These are phyloP conservation scores for Cosmorhoe ocellata DNA, from an alignment of 2,888 invertebrate species.

Conservation along the genomic window DNA sequence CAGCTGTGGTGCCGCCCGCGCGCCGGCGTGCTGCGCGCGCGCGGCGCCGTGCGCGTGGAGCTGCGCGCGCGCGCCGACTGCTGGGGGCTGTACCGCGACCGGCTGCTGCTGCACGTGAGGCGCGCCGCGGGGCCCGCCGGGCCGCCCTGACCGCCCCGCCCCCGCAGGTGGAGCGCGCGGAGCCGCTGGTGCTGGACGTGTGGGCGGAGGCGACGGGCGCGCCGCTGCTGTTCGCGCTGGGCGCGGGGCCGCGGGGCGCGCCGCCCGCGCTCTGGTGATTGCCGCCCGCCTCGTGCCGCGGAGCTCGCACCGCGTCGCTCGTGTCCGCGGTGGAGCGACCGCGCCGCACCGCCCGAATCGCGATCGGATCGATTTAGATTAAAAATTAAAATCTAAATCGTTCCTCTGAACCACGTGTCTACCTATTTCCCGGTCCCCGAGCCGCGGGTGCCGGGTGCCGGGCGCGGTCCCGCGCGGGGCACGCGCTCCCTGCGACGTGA, in stretches of 20 bases:
- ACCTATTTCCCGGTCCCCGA: too few relatives aligned
- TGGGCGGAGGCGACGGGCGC: slow-evolving; percentile 59
- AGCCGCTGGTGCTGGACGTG: slow-evolving; percentile 59
- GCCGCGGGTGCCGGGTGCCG: too few relatives aligned
- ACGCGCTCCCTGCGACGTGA: too few relatives aligned
- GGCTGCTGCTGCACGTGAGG: slow-evolving; percentile 56
- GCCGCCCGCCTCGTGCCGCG: background rate
- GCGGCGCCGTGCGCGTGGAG: slow-evolving; percentile 11
- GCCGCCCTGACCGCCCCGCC: too few relatives aligned
- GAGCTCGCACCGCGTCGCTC: too few relatives aligned
- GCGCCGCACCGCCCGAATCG: too few relatives aligned
- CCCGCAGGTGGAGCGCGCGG: slow-evolving; percentile 48
- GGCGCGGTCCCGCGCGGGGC: too few relatives aligned
- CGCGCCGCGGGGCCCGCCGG: too few relatives aligned
- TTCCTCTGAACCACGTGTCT: too few relatives aligned
- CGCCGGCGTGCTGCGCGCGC: slow-evolving; percentile 34
- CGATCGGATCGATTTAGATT: too few relatives aligned
- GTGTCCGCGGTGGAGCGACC: too few relatives aligned
- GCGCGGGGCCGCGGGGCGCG: slow-evolving; percentile 2
- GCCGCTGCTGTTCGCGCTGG: slow-evolving; percentile 51
- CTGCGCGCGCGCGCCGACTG: slow-evolving; percentile 56
- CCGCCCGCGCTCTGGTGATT: slow-evolving; percentile 3
- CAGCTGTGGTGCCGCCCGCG: slow-evolving; percentile 36
- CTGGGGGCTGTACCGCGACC: slow-evolving; percentile 66
- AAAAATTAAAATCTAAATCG: too few relatives aligned